These are phyloP conservation scores for Eriocheir sinensis DNA, from an alignment of 1,140 invertebrate species.

Conservation along the genomic window DNA sequence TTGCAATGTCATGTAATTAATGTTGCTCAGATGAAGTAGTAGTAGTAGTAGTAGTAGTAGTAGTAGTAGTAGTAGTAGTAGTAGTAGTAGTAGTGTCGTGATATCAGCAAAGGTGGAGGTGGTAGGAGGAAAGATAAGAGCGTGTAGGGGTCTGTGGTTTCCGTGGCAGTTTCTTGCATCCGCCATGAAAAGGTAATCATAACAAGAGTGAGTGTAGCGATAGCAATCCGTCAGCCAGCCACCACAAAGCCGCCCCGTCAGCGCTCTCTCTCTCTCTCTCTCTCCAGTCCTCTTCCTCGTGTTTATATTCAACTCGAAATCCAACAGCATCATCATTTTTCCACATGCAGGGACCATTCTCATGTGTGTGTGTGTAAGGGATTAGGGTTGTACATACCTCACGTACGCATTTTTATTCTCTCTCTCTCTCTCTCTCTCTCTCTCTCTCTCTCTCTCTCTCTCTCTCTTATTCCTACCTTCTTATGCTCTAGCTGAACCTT, in stretches of 20 bases:
- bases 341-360: neutral
- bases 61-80: neutral
- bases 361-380: neutral
- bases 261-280: constrained; percentile 28
- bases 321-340: neutral
- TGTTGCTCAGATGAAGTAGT: no score
- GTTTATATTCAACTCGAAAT: neutral
- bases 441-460: constrained; percentile 21
- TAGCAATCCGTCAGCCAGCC: neutral
- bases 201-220: constrained; percentile 30
- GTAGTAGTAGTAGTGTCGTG: neutral
- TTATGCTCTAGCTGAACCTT: neutral
- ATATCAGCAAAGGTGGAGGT: neutral
- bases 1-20: no score
- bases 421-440: no score
- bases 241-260: neutral
- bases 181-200: constrained; percentile 45
- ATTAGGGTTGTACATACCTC: no score
- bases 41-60: neutral
- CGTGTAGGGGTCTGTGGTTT: neutral
- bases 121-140: neutral
- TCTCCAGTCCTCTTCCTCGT: neutral
- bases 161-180: neutral
- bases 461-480: neutral
- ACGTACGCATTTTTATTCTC: no score